These are phyloP conservation scores for Drosophila percnosoma DNA, from an alignment of 2,888 invertebrate species.

Conservation along the genomic window DNA sequence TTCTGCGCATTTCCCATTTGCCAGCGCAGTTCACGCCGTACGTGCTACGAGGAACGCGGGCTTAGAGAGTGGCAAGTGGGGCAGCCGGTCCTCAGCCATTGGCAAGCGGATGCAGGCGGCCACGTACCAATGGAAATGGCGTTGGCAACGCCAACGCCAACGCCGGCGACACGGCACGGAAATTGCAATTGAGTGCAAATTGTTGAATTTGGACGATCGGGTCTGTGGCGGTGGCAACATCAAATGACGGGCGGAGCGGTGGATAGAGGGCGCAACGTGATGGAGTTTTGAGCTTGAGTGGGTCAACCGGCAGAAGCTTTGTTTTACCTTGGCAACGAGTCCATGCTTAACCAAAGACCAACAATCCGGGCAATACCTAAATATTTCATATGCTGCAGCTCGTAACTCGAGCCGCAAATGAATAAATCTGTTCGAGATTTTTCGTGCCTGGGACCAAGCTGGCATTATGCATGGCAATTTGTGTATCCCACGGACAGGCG, in stretches of 20 bases:
- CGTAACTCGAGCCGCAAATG: constrained; percentile 52
- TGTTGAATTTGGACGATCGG: constrained; percentile 38
- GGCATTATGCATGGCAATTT: constrained; percentile 16
- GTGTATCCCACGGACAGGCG: constrained; percentile 16
- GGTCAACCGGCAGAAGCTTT: constrained; percentile 32
- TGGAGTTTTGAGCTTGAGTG: constrained; percentile 23
- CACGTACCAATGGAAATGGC: constrained; percentile 70
- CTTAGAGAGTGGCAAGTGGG: background rate
- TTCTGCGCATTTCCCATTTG: constrained; percentile 67
- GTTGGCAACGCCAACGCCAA: constrained; percentile 44
- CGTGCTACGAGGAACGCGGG: constrained; percentile 27
- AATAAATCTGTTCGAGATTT: constrained; percentile 62
- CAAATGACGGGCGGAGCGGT: background rate
- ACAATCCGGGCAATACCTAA: constrained; percentile 40
- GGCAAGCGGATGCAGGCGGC: constrained; percentile 47
- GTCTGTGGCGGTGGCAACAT: background rate
- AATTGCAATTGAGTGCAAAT: constrained; percentile 77
- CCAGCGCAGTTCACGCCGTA: constrained; percentile 33
- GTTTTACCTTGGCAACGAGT: constrained; percentile 8
- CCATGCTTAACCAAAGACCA: constrained; percentile 8
- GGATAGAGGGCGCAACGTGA: background rate
- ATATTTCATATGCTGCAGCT: constrained; percentile 64
- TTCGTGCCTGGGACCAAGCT: constrained; percentile 40
- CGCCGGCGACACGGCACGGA: constrained; percentile 58
- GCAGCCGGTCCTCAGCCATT: constrained; percentile 18